Evolutionary conservation across 2,113 vertebrate genomes (phyloP), one percentile per base, ranked within the genome.

Genomic region (Odobenus rosmarus): DNA sequence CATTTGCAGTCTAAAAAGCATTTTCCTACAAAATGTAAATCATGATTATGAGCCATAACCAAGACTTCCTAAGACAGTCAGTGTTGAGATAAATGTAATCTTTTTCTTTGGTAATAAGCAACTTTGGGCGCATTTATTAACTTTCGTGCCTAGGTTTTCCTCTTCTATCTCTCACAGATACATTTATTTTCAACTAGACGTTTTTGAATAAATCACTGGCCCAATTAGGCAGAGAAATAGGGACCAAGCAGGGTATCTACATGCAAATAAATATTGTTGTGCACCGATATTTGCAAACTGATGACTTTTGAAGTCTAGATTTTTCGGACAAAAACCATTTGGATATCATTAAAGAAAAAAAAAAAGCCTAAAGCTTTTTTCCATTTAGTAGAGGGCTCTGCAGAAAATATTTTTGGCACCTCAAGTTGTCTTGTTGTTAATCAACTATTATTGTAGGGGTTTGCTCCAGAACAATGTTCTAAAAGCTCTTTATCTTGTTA

Each of bases 401-500:
- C 72, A 93, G 87, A 96, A 96, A 96, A 83, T 53, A 80, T 62
- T 79, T 92, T 93, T 97, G 96, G 93, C 92, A 89, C 92, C 72
- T 96, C 74, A 59, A 82, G 9, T 83, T 95, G 96, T 96, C 86
- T 95, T 88, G 14, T n/a, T 87, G 36, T 79, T 97, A 74, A 91
- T 95, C 93, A 95, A 77, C 86, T 95, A 67, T 96, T 94, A 95
- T 76, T 96, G 93, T 3, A 80, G 95, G 71, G 36, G 74, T 93
- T 97, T 33, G 18, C 57, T 90, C 77, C 67, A 96, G 92, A 95
- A 82, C 90, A 67, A 46, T 83, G 79, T 83, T 85, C 67, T 61
- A 86, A 79, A 96, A 90, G 69, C 71, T 90, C 92, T 97, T 96
- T 80, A 94, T 97, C 96, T 97, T 55, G 55, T 93, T 86, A 97